Base-by-base conservation (phyloP, 2,888 invertebrate genomes). In the Drosophila buzzatii region DNA sequence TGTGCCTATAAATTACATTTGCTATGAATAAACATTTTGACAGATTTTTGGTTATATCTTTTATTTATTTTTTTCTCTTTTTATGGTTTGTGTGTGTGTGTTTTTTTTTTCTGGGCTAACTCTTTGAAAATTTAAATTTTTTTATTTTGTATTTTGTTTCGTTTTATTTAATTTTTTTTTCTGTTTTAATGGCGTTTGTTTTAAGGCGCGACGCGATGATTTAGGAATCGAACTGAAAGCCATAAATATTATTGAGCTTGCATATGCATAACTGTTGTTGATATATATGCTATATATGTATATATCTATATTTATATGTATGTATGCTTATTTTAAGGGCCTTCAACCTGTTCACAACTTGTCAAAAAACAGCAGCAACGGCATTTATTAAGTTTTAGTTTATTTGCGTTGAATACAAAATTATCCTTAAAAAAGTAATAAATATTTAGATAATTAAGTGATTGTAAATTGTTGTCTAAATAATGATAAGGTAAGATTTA, bases 21-120 rank as follows among this genome's bases (percentile, higher is more conserved):
- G 61, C 71, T 73, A 80, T 90, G 84, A 91, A 91, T 89, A 91
- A 91, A 90, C 91, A 91, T 91, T 90, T 89, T 90, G 91, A 90
- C 91, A 91, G 81, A 73, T 72, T 80, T 81, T 89, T 74, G 76
- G 65, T 64, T 70, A 72, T 27, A 10, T 55, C 14, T 68, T 76
- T 81, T 87, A 71, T 76, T 65, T 61, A 71, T 72, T 10, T 53
- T 39, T 14, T 20, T 12, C 12, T 14, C 14, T 23, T 63, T 83
- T 81, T 62, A 75, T 83, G 79, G 85, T 78, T 79, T 81, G 79
- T 68, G 76, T 27, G 1, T 81, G 79, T 68, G 76, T 27, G 3
- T 27, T 60, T 16, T 42, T 49, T 64, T 14, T 51, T 51, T 61
- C 39, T 42, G 44, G 27, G 12, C 62, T 51, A 62, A 61, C 67